These are phyloP conservation scores for Anthopleura xanthogrammica DNA, from an alignment of 92 coral and sea anemone species.

Conservation along the genomic window DNA sequence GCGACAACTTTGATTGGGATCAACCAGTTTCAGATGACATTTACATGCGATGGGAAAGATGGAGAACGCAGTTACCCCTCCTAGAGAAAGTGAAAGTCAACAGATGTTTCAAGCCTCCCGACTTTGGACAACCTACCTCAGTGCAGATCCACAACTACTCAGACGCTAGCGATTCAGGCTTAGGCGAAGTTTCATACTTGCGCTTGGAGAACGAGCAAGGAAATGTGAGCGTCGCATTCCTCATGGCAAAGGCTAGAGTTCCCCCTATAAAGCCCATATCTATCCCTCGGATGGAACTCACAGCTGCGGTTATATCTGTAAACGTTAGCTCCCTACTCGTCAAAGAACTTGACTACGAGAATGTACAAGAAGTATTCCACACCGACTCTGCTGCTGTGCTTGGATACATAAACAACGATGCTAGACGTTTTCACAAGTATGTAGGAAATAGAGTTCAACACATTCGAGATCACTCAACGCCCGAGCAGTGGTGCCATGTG, in stretches of 20 bases:
- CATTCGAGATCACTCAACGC: slow-evolving; percentile 43
- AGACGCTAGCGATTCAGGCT: slow-evolving; percentile 37
- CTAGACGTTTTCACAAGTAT: slow-evolving; percentile 53
- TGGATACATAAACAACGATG: slow-evolving; percentile 56
- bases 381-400: slow-evolving; percentile 49
- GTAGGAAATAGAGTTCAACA: slow-evolving; percentile 62
- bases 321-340: slow-evolving; percentile 48
- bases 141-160: slow-evolving; percentile 42
- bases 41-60: slow-evolving; percentile 33
- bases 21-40: slow-evolving; percentile 47
- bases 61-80: slow-evolving; percentile 33
- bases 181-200: slow-evolving; percentile 39
- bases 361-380: slow-evolving; percentile 26
- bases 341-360: no score
- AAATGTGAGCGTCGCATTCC: slow-evolving; percentile 38
- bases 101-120: slow-evolving; percentile 44
- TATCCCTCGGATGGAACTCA: slow-evolving; percentile 50
- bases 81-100: slow-evolving; percentile 28
- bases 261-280: slow-evolving; percentile 34
- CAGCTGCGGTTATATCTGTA: slow-evolving; percentile 54
- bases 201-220: slow-evolving; percentile 18
- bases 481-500: slow-evolving; percentile 50
- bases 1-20: slow-evolving; percentile 34
- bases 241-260: slow-evolving; percentile 46
- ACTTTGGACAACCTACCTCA: slow-evolving; percentile 24